Conservation (phyloP, 2,888 invertebrate genomes). For the Heliconius sara region DNA sequence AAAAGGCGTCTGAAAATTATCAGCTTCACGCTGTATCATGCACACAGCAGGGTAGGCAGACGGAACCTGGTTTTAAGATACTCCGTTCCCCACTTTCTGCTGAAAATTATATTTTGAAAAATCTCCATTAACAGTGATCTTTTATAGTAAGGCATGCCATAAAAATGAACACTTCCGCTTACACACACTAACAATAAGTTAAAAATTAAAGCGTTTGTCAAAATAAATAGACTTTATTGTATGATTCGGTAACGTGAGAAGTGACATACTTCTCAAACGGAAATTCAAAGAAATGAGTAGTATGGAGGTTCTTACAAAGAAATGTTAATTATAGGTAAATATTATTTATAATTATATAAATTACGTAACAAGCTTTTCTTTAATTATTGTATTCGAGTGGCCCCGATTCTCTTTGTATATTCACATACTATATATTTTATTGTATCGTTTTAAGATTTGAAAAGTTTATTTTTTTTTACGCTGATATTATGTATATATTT, state of each 20-base stretch:
- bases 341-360: background rate
- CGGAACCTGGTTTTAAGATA: too few relatives aligned
- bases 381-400: background rate
- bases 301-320: background rate
- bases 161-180: conserved; percentile 5
- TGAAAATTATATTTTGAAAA: background rate
- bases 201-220: background rate
- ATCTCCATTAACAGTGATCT: background rate
- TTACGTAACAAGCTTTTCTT: background rate
- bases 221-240: conserved; percentile 12
- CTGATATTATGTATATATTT: background rate
- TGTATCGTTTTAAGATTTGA: too few relatives aligned
- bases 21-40: too few relatives aligned
- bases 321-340: background rate
- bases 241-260: conserved; percentile 18
- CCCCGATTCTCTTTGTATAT: too few relatives aligned
- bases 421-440: too few relatives aligned
- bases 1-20: background rate
- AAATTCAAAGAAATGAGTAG: background rate
- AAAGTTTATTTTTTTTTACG: background rate
- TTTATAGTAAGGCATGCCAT: background rate
- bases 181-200: background rate
- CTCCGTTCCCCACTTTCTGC: too few relatives aligned
- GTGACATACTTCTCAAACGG: conserved; percentile 1
- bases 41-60: too few relatives aligned